phyloP scores from a whole-genome alignment of 2,888 invertebrate species.

The Cantharis flavilabris region DNA sequence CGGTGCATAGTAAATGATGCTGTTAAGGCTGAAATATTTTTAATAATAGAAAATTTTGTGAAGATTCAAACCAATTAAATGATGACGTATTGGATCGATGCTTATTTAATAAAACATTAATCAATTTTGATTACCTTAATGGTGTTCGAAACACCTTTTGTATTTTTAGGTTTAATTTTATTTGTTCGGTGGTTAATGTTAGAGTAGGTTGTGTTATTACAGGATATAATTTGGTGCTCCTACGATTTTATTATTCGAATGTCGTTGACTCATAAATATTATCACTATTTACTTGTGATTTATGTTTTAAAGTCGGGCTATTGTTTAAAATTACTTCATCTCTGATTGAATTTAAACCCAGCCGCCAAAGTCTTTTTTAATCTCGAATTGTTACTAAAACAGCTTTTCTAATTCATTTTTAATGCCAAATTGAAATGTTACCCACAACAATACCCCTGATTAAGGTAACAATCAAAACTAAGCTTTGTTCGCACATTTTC shows the following conservation, averaged over 20 bases:
- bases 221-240: constrained; percentile 1
- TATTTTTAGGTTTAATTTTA: neutral
- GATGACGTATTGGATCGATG: neutral
- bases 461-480: neutral
- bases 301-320: neutral
- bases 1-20: neutral
- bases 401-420: neutral
- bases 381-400: neutral
- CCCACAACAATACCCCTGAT: neutral
- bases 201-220: neutral
- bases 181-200: neutral
- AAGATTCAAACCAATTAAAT: neutral
- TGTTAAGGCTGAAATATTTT: neutral
- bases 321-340: neutral
- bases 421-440: neutral
- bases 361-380: neutral
- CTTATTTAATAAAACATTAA: neutral
- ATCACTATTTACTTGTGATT: neutral
- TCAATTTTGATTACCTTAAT: neutral
- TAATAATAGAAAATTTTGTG: neutral
- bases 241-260: neutral
- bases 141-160: neutral
- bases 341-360: neutral
- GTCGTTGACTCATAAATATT: neutral
- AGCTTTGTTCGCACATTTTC: neutral